Base-by-base conservation (phyloP, 2,113 vertebrate species). In the Clarias batrachus region DNA sequence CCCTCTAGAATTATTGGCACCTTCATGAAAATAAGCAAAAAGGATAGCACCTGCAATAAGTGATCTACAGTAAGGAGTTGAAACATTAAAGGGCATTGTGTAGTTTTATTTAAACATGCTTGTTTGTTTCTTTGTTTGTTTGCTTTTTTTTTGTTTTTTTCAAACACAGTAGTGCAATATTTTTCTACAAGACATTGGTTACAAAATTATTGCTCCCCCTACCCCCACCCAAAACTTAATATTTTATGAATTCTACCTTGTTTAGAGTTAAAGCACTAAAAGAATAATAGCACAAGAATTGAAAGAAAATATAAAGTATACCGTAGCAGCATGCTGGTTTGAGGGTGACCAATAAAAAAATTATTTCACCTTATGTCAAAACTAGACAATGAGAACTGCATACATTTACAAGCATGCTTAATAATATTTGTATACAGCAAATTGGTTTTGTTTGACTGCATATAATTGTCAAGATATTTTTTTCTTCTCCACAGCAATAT, bases 401-500 rank as follows among this genome's bases (percentile, higher is more conserved):
- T 60, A 89, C 10, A 62, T 71, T 81, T 84, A 37, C 54, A 86
- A 59, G 48, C 57, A 48, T 63, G 11, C 54, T 76, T 30, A 65
- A 37, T 89, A 81, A 62, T 81, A 79, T 62, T n/a, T 33, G 13
- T 27, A 68, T 82, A 87, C 59, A 60, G 63, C 80, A 71, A 81
- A 48, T 60, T 17, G 41, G 52, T 82, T 84, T 84, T 84, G 60
- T 59, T 12, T 59, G 66, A 86, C 10, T 65, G 57, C 85, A 73
- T 77, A 73, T 30, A 57, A 79, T 86, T 80, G 56, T 25, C n/a
- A 86, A 68, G n/a, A 68, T 80, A 71, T 63, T 84, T 85, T 78
- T 84, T 70, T 66, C 66, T 84, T 74, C 54, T 65, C 6, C 56
- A 41, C 16, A 77, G 76, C 63, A 79, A 37, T 70, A 66, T 62